Conservation (phyloP, 2,113 vertebrate genomes). For the Eupsittula cactorum region DNA sequence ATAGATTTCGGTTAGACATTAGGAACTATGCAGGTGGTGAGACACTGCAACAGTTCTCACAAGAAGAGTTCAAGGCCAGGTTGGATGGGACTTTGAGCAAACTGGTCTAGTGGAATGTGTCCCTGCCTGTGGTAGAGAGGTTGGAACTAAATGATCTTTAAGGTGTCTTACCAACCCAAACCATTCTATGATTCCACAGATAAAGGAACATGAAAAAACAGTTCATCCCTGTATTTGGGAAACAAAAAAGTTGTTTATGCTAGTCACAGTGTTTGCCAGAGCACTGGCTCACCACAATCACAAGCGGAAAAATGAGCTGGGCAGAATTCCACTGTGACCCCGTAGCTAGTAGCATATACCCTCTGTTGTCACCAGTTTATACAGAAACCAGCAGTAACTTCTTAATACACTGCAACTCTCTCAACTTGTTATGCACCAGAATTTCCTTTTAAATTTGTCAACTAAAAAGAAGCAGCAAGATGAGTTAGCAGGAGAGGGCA, state of each 20-base stretch:
- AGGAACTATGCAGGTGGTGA: not conserved
- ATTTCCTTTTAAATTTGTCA: not conserved
- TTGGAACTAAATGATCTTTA: not conserved
- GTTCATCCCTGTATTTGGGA: not conserved
- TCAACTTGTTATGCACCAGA: not conserved
- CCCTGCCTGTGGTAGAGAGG: not conserved
- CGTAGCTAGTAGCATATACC: not conserved
- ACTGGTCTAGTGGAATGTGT: not conserved
- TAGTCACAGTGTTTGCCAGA: not conserved
- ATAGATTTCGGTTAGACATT: not conserved
- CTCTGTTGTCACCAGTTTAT: not conserved
- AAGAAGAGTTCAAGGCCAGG: not conserved
- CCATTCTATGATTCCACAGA: not conserved
- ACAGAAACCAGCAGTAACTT: not conserved
- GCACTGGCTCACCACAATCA: not conserved
- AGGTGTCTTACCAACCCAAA: not conserved
- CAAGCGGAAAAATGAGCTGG: not conserved
- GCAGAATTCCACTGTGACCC: not conserved
- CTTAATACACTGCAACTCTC: not conserved
- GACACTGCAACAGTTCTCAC: not conserved
- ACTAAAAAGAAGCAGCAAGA: slow-evolving; percentile 1
- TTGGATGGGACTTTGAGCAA: not conserved
- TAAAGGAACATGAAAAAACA: not conserved
- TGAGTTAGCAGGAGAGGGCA: rapidly evolving
- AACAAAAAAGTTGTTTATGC: not conserved